Percentiles rank a stretch among this genome's conserved stretches.
These are phyloP conservation scores for Ichneumoninae sp. DNA, from an alignment of 2,888 invertebrate species.

Conservation along the genomic window DNA sequence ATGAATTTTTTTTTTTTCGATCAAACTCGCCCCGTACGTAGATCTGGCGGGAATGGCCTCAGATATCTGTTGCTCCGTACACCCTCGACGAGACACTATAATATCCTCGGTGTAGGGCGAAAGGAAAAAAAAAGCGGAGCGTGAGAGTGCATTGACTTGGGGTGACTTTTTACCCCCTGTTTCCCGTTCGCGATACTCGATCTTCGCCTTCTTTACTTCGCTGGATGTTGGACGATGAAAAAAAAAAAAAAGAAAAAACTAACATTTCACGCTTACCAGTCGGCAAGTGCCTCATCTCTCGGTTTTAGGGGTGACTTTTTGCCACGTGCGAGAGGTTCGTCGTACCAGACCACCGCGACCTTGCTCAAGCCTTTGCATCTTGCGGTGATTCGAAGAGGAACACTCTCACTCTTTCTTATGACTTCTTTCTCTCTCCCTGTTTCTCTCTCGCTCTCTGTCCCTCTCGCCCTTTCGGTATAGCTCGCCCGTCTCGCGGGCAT, in stretches of 20 bases:
- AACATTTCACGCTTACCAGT: conserved; percentile 56
- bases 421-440: background rate
- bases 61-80: conserved; percentile 26
- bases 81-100: conserved; percentile 36
- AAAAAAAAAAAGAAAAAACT: conserved; percentile 55
- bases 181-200: conserved; percentile 51
- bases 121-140: conserved; percentile 14
- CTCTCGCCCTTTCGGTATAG: background rate
- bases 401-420: background rate
- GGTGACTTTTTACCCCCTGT: conserved; percentile 67
- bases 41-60: background rate
- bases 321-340: conserved; percentile 64
- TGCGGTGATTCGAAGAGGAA: conserved; percentile 44
- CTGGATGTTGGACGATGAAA: conserved; percentile 40
- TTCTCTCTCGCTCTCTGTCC: background rate
- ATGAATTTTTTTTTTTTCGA: conserved; percentile 50
- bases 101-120: conserved; percentile 50
- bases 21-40: background rate
- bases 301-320: conserved; percentile 82
- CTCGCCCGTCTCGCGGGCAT: background rate
- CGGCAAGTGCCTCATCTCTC: conserved; percentile 65
- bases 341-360: conserved; percentile 67
- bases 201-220: conserved; percentile 49
- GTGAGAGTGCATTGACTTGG: conserved; percentile 63
- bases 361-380: conserved; percentile 69